Conservation (phyloP, 1,140 invertebrate species). For the Scaptodrosophila lebanonensis region DNA sequence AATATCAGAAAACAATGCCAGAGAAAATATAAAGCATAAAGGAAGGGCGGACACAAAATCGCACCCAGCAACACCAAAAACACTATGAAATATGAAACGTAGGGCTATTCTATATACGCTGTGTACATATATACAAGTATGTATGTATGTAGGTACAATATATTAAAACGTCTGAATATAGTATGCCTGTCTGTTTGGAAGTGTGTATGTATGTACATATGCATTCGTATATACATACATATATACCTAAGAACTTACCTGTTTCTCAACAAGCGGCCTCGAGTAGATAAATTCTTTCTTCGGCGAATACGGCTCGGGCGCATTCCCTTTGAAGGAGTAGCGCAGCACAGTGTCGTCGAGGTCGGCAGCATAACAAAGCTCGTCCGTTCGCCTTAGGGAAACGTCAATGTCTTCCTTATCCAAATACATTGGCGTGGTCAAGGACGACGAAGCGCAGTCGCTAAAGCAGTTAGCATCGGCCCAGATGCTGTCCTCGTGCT, state of each 20-base stretch:
- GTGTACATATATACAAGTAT: too few species aligned
- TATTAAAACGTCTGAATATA: too few species aligned
- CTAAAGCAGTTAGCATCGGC: too few species aligned
- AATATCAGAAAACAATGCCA: constrained; percentile 30
- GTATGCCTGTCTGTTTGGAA: too few species aligned
- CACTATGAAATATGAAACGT: constrained; percentile 32
- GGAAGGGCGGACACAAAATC: not conserved
- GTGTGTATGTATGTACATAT: too few species aligned
- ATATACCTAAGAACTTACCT: constrained; percentile 59
- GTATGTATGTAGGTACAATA: too few species aligned
- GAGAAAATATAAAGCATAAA: not conserved
- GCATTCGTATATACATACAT: too few species aligned
- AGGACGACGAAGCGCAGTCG: too few species aligned
- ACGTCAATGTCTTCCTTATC: too few species aligned
- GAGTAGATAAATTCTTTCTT: constrained; percentile 65
- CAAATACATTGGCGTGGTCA: too few species aligned
- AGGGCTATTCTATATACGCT: constrained; percentile 42
- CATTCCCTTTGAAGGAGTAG: constrained; percentile 64
- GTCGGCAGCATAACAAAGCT: not conserved
- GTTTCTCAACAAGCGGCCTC: constrained; percentile 54
- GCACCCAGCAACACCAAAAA: constrained; percentile 14
- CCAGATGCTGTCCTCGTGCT: not conserved
- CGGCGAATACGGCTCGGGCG: constrained; percentile 66
- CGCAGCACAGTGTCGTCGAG: constrained; percentile 37
- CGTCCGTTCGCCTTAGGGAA: too few species aligned